Conservation (phyloP, 2,888 invertebrate genomes). For the Chloromyia formosa region DNA sequence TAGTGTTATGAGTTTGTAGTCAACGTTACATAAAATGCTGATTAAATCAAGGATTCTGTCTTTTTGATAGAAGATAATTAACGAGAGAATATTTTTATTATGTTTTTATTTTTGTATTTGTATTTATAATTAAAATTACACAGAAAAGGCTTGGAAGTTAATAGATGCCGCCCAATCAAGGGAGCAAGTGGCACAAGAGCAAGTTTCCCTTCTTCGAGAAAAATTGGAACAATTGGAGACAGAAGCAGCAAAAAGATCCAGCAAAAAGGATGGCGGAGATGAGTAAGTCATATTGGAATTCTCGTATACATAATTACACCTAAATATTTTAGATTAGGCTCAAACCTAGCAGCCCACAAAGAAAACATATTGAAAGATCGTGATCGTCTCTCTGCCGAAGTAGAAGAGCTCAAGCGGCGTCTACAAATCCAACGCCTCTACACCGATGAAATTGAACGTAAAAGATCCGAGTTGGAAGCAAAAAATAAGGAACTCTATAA, state of each 20-base stretch:
- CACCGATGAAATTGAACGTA: conserved; percentile 60
- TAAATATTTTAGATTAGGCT: conserved; percentile 4
- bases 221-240: conserved; percentile 58
- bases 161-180: conserved; percentile 62
- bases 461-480: conserved; percentile 58
- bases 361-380: conserved; percentile 55
- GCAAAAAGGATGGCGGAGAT: conserved; percentile 52
- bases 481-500: conserved; percentile 61
- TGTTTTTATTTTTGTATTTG: too few species aligned
- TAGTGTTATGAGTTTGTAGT: neutral
- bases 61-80: too few species aligned
- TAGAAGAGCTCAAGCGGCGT: conserved; percentile 60
- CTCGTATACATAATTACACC: too few species aligned
- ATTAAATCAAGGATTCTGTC: neutral
- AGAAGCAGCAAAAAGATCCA: conserved; percentile 58
- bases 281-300: conserved; percentile 51
- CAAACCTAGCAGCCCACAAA: conserved; percentile 54
- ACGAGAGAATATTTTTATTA: too few species aligned
- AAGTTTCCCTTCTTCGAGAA: conserved; percentile 58
- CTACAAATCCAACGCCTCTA: conserved; percentile 60
- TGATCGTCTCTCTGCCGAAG: conserved; percentile 59
- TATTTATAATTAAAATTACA: too few species aligned
- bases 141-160: conserved; percentile 63
- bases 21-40: neutral
- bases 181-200: conserved; percentile 61